Conservation (phyloP, 2,113 vertebrate species). For the Bungarus multicinctus region DNA sequence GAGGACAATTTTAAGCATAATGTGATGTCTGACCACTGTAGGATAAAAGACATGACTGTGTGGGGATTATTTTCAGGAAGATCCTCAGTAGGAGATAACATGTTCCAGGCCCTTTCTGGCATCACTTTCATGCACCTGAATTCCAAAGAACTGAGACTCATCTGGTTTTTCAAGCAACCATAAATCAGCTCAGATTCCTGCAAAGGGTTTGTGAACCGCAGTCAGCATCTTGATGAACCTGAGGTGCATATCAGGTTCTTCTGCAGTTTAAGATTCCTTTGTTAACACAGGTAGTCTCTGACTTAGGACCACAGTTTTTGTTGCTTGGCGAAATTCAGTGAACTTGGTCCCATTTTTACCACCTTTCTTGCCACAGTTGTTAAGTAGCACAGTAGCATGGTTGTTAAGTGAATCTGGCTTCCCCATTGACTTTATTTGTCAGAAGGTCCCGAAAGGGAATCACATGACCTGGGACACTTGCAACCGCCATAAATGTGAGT, state of each 20-base stretch:
- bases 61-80: background rate
- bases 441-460: too few relatives aligned
- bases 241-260: background rate
- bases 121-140: rapidly evolving
- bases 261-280: rapidly evolving
- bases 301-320: too few relatives aligned
- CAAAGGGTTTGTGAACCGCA: background rate
- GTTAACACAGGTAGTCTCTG: background rate
- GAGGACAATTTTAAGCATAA: background rate
- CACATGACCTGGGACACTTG: too few relatives aligned
- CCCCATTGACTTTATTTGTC: too few relatives aligned
- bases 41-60: too few relatives aligned
- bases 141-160: background rate
- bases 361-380: too few relatives aligned
- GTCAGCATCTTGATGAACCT: background rate
- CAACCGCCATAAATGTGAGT: too few relatives aligned
- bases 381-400: too few relatives aligned
- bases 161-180: background rate
- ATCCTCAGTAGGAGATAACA: background rate
- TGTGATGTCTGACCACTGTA: background rate
- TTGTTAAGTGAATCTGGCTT: too few relatives aligned
- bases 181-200: background rate
- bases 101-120: rapidly evolving
- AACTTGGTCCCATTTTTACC: too few relatives aligned
- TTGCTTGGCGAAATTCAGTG: too few relatives aligned